A percentile compares a stretch with the other conserved stretches of the same genome.
Evolutionary conservation across 2,797 vertebrate genomes (phyloP).

Genomic region (Pangasius krempfi): DNA sequence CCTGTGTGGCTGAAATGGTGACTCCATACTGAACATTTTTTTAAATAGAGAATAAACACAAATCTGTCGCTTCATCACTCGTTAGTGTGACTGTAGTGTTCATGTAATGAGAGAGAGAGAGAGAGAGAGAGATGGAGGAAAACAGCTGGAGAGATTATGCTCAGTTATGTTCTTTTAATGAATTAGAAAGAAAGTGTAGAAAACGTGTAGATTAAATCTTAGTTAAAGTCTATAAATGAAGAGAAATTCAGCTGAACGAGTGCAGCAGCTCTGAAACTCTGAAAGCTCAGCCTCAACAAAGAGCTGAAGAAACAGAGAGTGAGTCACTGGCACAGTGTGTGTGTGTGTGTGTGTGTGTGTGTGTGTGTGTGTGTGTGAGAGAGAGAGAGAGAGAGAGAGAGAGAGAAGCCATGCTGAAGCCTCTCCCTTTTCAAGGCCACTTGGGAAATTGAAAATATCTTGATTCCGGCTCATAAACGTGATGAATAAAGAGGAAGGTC

Average conservation of each 20-base stretch:
- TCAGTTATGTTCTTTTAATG: not conserved
- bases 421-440: conserved; percentile 34
- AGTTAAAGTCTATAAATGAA: not conserved
- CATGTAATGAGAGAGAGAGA: not conserved
- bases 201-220: not conserved
- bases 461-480: conserved; percentile 64
- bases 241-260: not conserved
- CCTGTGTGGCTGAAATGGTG: not conserved
- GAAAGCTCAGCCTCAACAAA: no score
- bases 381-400: not conserved
- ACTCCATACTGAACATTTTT: not conserved
- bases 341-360: not conserved
- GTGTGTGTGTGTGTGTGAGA: not conserved
- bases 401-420: conserved; percentile 38
- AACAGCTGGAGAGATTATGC: not conserved
- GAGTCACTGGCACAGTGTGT: not conserved
- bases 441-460: conserved; percentile 63
- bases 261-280: not conserved
- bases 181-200: not conserved
- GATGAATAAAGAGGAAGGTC: conserved; percentile 53
- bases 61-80: not conserved
- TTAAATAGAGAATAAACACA: not conserved
- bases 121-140: not conserved
- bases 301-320: not conserved
- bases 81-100: not conserved